Evolutionary conservation across 2,797 vertebrate genomes (phyloP), one percentile per base, ranked within the genome.

Genomic region (Avahi laniger): DNA sequence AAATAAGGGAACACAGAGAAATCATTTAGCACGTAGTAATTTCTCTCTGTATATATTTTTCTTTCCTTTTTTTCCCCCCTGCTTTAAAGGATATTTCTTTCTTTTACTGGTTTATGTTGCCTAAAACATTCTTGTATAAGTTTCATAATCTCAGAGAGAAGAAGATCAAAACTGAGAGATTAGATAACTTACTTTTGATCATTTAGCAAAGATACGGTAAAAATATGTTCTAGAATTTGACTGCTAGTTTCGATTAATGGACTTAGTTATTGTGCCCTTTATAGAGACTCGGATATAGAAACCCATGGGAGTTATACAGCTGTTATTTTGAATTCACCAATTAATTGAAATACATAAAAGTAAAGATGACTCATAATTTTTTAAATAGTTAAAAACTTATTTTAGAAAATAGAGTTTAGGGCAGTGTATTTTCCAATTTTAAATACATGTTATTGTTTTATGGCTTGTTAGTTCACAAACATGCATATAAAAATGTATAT

Each of bases 381-480:
- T 89, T 95, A 93, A 88, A 67, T 82, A 94, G 76, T 90, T 87
- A 69, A 95, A 80, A 80, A 73, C 28, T 87, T 96, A 92, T 69
- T 94, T 97, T 57, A 79, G 41, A 89, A 96, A 92, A 85, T 5
- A 72, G 30, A 97, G 84, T 91, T 94, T 78, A 92, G 43, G n/a
- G 61, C 54, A 88, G 52, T 91, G 79, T 89, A 97, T 97, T 98
- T 98, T 95, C 52, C 69, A 96, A 96, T 83, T 97, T 10, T 0
- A 92, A 84, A 97, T 84, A 98, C 97, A 97, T 97, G 95, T 94
- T 97, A 94, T 97, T 97, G 10, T 97, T 97, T 97, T 98, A 97
- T 91, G 86, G 89, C 95, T 97, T 98, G 96, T 97, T 97, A 96
- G 89, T 97, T 98, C 96, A 91, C 96, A 98, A 97, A 97, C 95